Conservation (phyloP, 1,140 invertebrate species). For the Wiebesia pumilae region DNA sequence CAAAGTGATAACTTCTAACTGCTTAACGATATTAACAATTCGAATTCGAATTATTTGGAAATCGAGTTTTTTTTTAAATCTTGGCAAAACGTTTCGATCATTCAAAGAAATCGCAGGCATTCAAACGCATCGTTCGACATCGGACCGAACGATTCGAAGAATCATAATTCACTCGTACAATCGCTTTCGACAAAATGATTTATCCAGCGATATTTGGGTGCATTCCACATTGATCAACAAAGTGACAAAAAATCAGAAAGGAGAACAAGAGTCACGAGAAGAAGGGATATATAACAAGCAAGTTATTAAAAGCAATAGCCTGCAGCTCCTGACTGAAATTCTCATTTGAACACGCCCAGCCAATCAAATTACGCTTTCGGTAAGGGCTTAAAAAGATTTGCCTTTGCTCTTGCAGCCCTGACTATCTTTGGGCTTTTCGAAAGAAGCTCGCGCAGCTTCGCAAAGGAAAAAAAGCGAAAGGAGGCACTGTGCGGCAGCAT, state of each 20-base stretch:
- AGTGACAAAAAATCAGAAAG: background rate
- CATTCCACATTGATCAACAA: background rate
- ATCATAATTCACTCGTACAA: background rate
- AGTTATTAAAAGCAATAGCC: constrained; percentile 10
- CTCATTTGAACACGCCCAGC: background rate
- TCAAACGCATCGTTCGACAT: background rate
- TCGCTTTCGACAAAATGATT: background rate
- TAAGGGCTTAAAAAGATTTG: background rate
- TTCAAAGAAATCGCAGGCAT: background rate
- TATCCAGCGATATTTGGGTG: background rate
- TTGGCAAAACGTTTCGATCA: background rate
- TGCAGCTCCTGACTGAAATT: constrained; percentile 21
- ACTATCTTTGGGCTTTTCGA: constrained; percentile 36
- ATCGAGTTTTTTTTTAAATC: too few relatives aligned
- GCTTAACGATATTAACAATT: too few relatives aligned
- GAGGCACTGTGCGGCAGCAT: background rate
- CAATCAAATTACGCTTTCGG: constrained; percentile 41
- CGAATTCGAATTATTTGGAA: too few relatives aligned
- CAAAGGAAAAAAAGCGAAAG: background rate
- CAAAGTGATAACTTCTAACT: too few relatives aligned
- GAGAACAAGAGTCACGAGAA: background rate
- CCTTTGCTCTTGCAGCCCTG: background rate
- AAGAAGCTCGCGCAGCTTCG: background rate
- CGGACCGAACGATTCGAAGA: background rate
- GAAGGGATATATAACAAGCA: background rate